Evolutionary conservation across 2,797 vertebrate species (phyloP).

Genomic region (Limosa lapponica): DNA sequence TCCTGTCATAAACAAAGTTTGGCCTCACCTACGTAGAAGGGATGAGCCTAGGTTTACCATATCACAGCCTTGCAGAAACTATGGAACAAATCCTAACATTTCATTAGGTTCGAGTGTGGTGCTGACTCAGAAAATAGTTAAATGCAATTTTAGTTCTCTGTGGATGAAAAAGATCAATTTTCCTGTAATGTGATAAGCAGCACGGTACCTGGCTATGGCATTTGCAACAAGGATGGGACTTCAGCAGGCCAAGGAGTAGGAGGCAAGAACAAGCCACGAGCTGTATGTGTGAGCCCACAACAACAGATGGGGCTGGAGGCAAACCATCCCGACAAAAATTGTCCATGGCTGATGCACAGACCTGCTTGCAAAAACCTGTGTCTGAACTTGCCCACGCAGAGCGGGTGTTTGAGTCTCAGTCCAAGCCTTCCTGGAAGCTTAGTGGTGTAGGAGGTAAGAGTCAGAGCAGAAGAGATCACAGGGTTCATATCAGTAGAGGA

Average conservation of each 20-base stretch:
- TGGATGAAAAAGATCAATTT: not conserved
- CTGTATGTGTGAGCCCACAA: not conserved
- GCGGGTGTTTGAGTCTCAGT: not conserved
- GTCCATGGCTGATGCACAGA: constrained; percentile 26
- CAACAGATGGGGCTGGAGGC: constrained; percentile 1
- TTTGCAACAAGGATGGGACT: not conserved
- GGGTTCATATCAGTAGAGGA: not conserved
- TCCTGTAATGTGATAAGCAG: not conserved
- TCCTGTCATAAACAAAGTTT: not conserved
- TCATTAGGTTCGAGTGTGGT: not conserved
- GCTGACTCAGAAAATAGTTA: not conserved
- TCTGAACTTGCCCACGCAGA: constrained; percentile 13
- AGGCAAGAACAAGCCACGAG: constrained; percentile 35
- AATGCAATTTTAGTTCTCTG: not conserved
- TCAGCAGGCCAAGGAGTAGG: not conserved
- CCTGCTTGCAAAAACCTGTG: not conserved
- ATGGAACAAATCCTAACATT: not conserved
- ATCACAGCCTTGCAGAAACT: not conserved
- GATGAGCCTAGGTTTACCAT: not conserved
- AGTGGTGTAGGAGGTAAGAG: not conserved
- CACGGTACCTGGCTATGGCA: not conserved
- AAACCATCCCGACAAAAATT: constrained; percentile 4
- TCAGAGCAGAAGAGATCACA: constrained; percentile 1
- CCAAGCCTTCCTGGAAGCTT: not conserved
- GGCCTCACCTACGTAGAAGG: not conserved